Percentiles rank a stretch among this genome's conserved stretches.
These are phyloP conservation scores for Lithodes maja DNA, from an alignment of 2,888 invertebrate genomes.

Conservation along the genomic window DNA sequence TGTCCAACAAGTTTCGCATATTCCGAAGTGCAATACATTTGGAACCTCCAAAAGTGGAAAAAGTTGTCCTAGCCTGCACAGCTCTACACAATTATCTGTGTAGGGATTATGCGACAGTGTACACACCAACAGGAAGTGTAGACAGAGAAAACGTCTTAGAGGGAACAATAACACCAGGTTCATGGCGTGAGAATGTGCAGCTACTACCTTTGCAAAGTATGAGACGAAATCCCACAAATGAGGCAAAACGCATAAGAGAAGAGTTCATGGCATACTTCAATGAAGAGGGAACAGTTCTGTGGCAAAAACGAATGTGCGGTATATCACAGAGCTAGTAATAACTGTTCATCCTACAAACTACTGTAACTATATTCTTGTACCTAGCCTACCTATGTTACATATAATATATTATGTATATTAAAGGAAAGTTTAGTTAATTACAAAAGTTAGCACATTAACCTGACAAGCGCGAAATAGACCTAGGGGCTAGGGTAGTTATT, in stretches of 20 bases:
- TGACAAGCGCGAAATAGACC: too few species aligned
- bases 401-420: too few species aligned
- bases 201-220: conserved; percentile 7
- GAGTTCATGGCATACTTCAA: conserved; percentile 32
- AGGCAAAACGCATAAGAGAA: conserved; percentile 5
- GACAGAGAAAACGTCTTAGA: background rate
- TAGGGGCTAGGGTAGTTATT: too few species aligned
- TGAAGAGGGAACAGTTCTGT: conserved; percentile 26
- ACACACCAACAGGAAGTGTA: conserved; percentile 26
- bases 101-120: background rate
- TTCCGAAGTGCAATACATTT: conserved; percentile 39
- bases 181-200: conserved; percentile 2
- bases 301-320: conserved; percentile 32
- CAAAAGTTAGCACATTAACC: too few species aligned
- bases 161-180: background rate
- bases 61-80: conserved; percentile 46
- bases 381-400: background rate
- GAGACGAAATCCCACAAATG: background rate
- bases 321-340: background rate
- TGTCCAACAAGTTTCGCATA: conserved; percentile 46
- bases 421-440: too few species aligned
- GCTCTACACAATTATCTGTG: conserved; percentile 45
- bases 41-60: conserved; percentile 24
- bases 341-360: background rate
- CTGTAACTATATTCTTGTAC: background rate